Percentiles rank a stretch among this genome's conserved stretches.
Conservation (phyloP, 2,113 vertebrate species). For the Scatophagus argus region DNA sequence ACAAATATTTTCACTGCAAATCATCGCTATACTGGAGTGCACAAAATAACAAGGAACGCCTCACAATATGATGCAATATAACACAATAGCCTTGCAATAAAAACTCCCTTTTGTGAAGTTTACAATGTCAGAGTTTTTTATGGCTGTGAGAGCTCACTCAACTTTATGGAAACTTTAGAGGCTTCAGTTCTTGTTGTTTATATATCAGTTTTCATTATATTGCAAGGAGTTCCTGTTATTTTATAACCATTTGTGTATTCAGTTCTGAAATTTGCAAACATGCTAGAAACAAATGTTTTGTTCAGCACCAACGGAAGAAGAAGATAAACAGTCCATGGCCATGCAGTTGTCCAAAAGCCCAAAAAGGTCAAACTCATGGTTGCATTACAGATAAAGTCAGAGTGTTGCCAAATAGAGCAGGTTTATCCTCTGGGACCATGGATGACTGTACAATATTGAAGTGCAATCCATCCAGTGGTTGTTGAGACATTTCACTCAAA, state of each 20-base stretch:
- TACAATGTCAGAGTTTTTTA: not conserved
- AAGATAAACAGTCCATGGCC: not conserved
- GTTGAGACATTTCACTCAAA: too few species aligned
- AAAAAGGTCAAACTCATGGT: not conserved
- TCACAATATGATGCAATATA: constrained; percentile 40
- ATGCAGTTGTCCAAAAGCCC: not conserved
- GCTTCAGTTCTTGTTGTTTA: constrained; percentile 18
- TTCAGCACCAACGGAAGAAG: not conserved
- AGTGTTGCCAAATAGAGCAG: not conserved
- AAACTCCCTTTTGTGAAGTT: constrained; percentile 10
- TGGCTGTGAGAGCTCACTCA: not conserved
- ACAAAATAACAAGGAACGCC: constrained; percentile 36
- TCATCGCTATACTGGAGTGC: constrained; percentile 20
- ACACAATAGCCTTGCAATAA: constrained; percentile 29
- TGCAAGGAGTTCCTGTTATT: constrained; percentile 1
- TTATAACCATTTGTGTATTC: not conserved
- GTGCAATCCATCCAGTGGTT: not conserved
- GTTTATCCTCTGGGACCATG: not conserved
- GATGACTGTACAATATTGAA: not conserved
- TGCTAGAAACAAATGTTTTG: not conserved
- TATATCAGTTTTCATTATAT: not conserved
- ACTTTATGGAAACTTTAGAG: not conserved
- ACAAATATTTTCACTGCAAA: constrained; percentile 44
- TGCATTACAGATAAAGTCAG: not conserved
- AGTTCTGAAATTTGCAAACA: not conserved